phyloP scores from a whole-genome alignment of 1,140 invertebrate genomes.

The Drosophila tristis region DNA sequence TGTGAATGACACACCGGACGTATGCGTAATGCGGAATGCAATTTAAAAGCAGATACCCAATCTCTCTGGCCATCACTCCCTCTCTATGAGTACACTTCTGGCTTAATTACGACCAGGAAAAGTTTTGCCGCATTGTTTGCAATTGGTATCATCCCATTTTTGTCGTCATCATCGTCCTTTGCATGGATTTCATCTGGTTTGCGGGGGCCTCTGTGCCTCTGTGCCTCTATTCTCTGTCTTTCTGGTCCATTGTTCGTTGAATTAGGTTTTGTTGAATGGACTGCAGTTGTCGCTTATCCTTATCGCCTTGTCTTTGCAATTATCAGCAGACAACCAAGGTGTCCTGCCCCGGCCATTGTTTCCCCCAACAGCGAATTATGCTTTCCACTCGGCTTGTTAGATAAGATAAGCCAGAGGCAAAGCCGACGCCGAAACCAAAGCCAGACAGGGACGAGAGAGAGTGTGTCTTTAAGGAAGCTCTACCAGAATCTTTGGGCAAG shows the following conservation, averaged over 20 bases:
- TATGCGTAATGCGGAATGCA: conserved; percentile 33
- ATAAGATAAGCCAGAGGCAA: conserved; percentile 25
- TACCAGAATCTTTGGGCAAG: neutral
- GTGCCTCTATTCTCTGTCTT: neutral
- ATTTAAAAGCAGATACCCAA: conserved; percentile 1
- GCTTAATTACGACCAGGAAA: conserved; percentile 31
- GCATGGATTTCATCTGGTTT: conserved; percentile 26
- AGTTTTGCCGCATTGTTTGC: conserved; percentile 42
- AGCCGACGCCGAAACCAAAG: neutral
- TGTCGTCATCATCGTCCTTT: conserved; percentile 27
- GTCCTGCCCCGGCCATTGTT: conserved; percentile 38
- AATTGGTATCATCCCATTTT: conserved; percentile 32
- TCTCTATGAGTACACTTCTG: conserved; percentile 10
- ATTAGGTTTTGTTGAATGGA: conserved; percentile 50
- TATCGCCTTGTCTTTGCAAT: conserved; percentile 34
- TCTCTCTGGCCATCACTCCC: neutral
- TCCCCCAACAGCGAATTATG: conserved; percentile 35
- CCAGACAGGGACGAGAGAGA: neutral
- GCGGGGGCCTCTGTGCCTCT: neutral
- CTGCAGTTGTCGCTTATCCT: conserved; percentile 51
- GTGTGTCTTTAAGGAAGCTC: conserved; percentile 22
- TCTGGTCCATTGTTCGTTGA: conserved; percentile 44
- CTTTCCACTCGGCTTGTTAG: conserved; percentile 35
- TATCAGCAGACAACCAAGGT: conserved; percentile 37
- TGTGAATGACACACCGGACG: conserved; percentile 3